phyloP scores from a whole-genome alignment of 2,888 invertebrate species.

The Camponotus fellah region DNA sequence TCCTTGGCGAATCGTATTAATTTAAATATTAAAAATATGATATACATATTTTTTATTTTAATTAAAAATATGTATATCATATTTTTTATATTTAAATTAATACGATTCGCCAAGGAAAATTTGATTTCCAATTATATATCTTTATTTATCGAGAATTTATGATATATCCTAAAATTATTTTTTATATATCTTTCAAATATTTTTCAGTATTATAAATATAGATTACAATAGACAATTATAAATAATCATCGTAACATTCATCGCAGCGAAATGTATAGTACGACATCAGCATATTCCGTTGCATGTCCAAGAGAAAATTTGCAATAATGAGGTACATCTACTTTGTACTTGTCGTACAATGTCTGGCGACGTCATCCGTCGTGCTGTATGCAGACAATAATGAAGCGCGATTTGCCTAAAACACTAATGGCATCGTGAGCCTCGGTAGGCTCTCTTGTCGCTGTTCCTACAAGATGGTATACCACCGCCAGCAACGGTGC shows the following conservation, averaged over 20 bases:
- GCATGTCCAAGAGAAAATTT: slow-evolving; percentile 1
- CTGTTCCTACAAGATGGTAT: slow-evolving; percentile 64
- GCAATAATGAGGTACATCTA: slow-evolving; percentile 31
- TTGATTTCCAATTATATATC: neutral
- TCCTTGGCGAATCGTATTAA: neutral
- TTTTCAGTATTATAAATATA: neutral
- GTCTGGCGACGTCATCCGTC: slow-evolving; percentile 38
- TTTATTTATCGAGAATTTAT: slow-evolving; percentile 8
- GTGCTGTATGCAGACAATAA: slow-evolving; percentile 32
- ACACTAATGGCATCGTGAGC: slow-evolving; percentile 63
- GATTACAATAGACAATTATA: neutral
- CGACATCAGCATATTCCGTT: slow-evolving; percentile 31
- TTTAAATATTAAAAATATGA: neutral
- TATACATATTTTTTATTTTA: no score
- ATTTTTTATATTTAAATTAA: no score
- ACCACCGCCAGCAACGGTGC: slow-evolving; percentile 68
- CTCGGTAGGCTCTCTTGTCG: slow-evolving; percentile 39
- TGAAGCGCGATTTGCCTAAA: slow-evolving; percentile 54
- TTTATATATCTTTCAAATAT: neutral
- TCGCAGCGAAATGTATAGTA: neutral
- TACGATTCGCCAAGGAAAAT: no score
- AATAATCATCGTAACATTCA: neutral
- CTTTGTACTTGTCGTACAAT: slow-evolving; percentile 20
- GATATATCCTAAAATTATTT: neutral
- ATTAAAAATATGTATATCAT: no score